Base-by-base conservation (phyloP, 1,140 invertebrate species). In the Drosophila bipectinata region DNA sequence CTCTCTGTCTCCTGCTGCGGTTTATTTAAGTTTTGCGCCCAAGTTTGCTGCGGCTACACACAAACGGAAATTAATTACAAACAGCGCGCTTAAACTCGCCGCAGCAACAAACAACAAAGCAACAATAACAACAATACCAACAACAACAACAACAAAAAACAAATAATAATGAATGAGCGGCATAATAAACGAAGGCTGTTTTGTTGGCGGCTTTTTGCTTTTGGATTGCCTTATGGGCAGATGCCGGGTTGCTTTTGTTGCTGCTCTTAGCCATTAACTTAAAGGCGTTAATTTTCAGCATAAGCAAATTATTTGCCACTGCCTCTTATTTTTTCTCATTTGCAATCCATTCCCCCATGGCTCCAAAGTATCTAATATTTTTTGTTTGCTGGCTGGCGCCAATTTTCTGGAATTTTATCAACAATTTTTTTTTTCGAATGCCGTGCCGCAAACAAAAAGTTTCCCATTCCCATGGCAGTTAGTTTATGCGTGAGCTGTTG, bases 41-140 rank as follows among this genome's bases (percentile, higher is more conserved):
- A 81, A 79, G 62, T 87, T 87, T 73, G 68, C 48, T 87, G 82
- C 83, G 79, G 83, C 83, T 79, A 72, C 67, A 83, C 83, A 83
- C 83, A 88, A 87, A 88, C 83, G 79, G 76, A 88, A 88, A 87
- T 87, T 87, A 87, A 87, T 88, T 88, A 88, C 83, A 83, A 88
- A 83, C 79, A 79, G 83, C 83, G 82, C 56, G 78, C 71, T 76
- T 87, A 72, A 87, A 72, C 64, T 72, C 63, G 74, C 77, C 74
- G 48, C 79, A 82, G 34, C 73, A 58, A 37, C 61, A 75, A 41
- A 26, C 26, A 28, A 15, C 41, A 45, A 41, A 41, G 30, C 48
- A 59, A 39, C 37, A 58, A 58, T 21, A 44, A 58, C 9, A 26
- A 67, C 52, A 30, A 28, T 18, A 18, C 18, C 26, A 60, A 66